Evolutionary conservation across 2,113 vertebrate species (phyloP).

Genomic region (Xyliphius kryptos): DNA sequence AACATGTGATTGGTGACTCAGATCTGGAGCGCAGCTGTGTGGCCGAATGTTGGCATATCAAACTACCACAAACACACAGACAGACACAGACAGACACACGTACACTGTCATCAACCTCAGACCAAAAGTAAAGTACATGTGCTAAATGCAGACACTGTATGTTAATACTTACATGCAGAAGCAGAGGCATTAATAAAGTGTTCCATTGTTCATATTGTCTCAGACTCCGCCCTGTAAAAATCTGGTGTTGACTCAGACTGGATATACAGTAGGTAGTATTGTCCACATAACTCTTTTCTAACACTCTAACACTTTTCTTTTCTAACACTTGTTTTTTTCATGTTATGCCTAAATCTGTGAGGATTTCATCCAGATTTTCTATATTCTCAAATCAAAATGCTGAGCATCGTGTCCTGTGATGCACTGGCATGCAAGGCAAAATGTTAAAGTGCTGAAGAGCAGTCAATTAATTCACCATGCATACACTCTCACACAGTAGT

Average conservation of each 20-base stretch:
- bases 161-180: not conserved
- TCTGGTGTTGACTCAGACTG: not conserved
- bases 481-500: not conserved
- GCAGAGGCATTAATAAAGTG: not conserved
- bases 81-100: no score
- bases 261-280: not conserved
- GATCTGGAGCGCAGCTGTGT: slow-evolving; percentile 15
- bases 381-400: not conserved
- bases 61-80: no score
- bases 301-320: not conserved
- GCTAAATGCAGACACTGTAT: not conserved
- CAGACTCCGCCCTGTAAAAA: not conserved
- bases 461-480: not conserved
- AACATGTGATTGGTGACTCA: slow-evolving; percentile 21
- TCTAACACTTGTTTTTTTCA: not conserved
- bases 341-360: not conserved
- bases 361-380: not conserved
- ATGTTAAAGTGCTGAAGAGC: not conserved
- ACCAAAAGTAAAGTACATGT: not conserved
- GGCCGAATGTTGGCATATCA: slow-evolving; percentile 11
- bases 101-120: not conserved
- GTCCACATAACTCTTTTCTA: not conserved
- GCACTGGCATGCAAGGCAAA: not conserved
- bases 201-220: not conserved
- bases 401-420: not conserved